Percentiles rank a stretch among this genome's conserved stretches.
phyloP scores from a whole-genome alignment of 2,888 invertebrate species.

The Lithodes maja region DNA sequence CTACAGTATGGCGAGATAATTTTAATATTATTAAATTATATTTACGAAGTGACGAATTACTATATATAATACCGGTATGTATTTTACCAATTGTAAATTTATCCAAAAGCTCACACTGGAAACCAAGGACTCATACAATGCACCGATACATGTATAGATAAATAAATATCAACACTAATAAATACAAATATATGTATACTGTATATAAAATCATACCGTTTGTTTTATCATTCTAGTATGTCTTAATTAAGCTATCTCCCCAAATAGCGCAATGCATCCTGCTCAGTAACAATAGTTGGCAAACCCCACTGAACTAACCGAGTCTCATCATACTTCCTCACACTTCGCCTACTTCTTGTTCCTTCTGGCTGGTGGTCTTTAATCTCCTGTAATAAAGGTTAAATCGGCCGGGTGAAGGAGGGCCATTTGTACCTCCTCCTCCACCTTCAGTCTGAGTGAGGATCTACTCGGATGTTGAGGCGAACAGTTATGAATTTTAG shows the following conservation, averaged over 20 bases:
- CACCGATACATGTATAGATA: conserved; percentile 37
- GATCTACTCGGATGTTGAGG: neutral
- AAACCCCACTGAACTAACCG: neutral
- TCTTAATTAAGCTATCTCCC: too few relatives aligned
- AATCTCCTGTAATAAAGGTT: conserved; percentile 38
- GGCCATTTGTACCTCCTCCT: neutral
- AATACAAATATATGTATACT: conserved; percentile 32
- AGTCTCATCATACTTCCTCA: neutral
- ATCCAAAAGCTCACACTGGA: too few relatives aligned
- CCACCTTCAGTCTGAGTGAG: neutral
- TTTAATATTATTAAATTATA: too few relatives aligned
- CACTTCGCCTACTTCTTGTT: neutral
- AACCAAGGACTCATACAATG: too few relatives aligned
- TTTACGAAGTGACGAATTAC: too few relatives aligned
- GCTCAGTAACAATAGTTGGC: too few relatives aligned
- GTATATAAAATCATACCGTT: neutral
- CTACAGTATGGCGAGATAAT: too few relatives aligned
- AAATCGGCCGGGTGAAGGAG: conserved; percentile 22
- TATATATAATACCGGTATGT: too few relatives aligned
- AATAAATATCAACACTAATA: conserved; percentile 34
- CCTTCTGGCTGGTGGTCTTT: neutral
- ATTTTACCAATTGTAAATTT: too few relatives aligned
- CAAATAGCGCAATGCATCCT: too few relatives aligned
- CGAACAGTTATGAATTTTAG: neutral
- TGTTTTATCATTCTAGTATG: too few relatives aligned